Evolutionary conservation across 2,797 vertebrate species (phyloP).

Genomic region (Cottoperca gobio): DNA sequence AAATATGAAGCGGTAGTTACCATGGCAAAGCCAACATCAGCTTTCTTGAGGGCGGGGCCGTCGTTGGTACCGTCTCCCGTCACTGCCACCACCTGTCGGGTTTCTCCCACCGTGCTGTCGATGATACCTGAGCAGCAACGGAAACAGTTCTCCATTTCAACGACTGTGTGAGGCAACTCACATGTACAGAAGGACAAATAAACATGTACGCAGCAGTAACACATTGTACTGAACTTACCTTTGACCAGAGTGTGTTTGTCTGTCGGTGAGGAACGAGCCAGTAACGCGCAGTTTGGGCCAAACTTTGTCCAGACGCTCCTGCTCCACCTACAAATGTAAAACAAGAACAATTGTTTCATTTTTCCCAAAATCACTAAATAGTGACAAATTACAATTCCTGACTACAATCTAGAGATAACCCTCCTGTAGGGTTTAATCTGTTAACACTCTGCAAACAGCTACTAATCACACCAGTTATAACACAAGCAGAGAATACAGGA

Average conservation of each 20-base stretch:
- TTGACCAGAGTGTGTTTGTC: constrained; percentile 99
- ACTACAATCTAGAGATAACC: too few relatives aligned
- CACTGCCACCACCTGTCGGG: constrained; percentile 96
- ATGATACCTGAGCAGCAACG: constrained; percentile 90
- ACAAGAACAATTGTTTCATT: not conserved
- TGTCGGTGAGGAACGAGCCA: constrained; percentile 96
- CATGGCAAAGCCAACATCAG: constrained; percentile 98
- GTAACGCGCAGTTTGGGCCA: constrained; percentile 96
- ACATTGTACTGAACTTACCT: constrained; percentile 83
- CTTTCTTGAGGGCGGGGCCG: constrained; percentile 97
- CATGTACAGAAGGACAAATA: not conserved
- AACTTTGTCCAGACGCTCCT: constrained; percentile 96
- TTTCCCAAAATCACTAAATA: too few relatives aligned
- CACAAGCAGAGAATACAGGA: not conserved
- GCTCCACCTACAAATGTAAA: constrained; percentile 88
- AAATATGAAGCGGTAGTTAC: constrained; percentile 75
- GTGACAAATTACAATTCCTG: too few relatives aligned
- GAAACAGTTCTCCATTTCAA: constrained; percentile 1
- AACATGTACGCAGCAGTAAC: not conserved
- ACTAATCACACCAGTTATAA: not conserved
- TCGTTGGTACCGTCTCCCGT: constrained; percentile 98
- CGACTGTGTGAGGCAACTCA: too few relatives aligned
- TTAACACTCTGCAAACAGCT: not conserved
- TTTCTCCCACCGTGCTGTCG: constrained; percentile 93
- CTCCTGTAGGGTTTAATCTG: too few relatives aligned